These are phyloP conservation scores for Pseudolycoriella hygida DNA, from an alignment of 2,888 invertebrate genomes.

Conservation along the genomic window DNA sequence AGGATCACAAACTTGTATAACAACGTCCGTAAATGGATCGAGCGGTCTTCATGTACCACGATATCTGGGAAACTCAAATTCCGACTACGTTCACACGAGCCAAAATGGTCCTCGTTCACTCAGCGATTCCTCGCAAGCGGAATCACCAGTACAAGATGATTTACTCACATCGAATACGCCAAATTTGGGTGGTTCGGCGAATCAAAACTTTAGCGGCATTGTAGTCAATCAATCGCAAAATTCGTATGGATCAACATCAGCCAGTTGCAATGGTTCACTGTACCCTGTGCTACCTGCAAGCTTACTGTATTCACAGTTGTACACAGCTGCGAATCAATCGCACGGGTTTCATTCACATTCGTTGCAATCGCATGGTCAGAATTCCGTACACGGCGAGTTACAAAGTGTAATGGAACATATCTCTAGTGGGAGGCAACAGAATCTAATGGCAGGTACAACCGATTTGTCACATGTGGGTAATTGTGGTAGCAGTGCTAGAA, in stretches of 20 bases:
- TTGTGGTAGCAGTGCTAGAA: conserved; percentile 27
- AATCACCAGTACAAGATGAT: conserved; percentile 68
- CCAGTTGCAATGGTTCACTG: conserved; percentile 45
- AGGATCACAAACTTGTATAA: conserved; percentile 18
- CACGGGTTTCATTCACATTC: conserved; percentile 56
- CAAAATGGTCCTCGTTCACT: conserved; percentile 55
- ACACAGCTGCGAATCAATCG: conserved; percentile 59
- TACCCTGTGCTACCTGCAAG: conserved; percentile 69
- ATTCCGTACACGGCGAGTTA: conserved; percentile 45
- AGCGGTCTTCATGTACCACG: conserved; percentile 44
- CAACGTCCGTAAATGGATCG: conserved; percentile 11
- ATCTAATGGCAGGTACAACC: conserved; percentile 29
- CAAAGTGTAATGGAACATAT: conserved; percentile 64
- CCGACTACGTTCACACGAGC: conserved; percentile 42
- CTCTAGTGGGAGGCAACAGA: conserved; percentile 36
- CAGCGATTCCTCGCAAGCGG: conserved; percentile 68
- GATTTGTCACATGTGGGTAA: conserved; percentile 26
- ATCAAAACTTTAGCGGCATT: conserved; percentile 32
- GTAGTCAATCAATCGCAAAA: conserved; percentile 34
- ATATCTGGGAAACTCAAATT: conserved; percentile 37
- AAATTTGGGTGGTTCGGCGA: conserved; percentile 31
- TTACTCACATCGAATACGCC: conserved; percentile 45
- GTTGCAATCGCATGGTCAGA: conserved; percentile 42
- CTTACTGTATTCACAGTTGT: conserved; percentile 65
- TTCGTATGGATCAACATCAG: conserved; percentile 34